These are phyloP conservation scores for Siniperca scherzeri DNA, from an alignment of 2,797 vertebrate species.

Conservation along the genomic window DNA sequence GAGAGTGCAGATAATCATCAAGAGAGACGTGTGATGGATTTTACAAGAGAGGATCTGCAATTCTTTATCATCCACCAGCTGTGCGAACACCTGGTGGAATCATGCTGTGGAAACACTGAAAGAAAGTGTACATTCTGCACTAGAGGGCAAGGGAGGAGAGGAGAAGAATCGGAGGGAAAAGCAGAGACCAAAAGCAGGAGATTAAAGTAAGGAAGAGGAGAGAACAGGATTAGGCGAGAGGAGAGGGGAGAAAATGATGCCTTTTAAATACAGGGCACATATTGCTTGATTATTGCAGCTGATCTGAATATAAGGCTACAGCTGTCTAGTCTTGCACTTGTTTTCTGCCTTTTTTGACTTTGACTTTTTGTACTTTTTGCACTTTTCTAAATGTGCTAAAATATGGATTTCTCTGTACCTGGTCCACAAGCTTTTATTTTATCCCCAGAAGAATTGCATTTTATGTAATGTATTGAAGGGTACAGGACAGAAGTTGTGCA, in stretches of 20 bases:
- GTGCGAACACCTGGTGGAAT: constrained; percentile 70
- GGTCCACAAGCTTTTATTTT: neutral
- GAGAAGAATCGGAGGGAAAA: too few relatives aligned
- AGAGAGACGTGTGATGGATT: constrained; percentile 62
- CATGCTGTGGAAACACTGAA: constrained; percentile 48
- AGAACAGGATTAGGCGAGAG: neutral
- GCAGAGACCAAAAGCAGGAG: neutral
- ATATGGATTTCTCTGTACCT: neutral
- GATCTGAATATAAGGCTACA: neutral
- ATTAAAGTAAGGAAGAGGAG: neutral
- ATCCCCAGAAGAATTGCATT: too few relatives aligned
- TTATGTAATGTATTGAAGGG: too few relatives aligned
- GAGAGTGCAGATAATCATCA: constrained; percentile 55
- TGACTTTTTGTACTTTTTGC: neutral
- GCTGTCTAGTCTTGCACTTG: neutral
- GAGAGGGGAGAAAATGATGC: neutral
- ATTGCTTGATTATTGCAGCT: constrained; percentile 2
- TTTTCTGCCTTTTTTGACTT: neutral
- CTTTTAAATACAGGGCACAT: constrained; percentile 5
- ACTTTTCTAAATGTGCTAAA: neutral
- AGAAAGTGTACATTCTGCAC: constrained; percentile 22
- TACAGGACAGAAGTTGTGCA: neutral
- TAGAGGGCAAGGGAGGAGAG: constrained; percentile 9
- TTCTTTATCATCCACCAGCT: constrained; percentile 71
- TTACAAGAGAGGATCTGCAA: constrained; percentile 50